Conservation (phyloP, 2,113 vertebrate genomes). For the Centropus unirufus region DNA sequence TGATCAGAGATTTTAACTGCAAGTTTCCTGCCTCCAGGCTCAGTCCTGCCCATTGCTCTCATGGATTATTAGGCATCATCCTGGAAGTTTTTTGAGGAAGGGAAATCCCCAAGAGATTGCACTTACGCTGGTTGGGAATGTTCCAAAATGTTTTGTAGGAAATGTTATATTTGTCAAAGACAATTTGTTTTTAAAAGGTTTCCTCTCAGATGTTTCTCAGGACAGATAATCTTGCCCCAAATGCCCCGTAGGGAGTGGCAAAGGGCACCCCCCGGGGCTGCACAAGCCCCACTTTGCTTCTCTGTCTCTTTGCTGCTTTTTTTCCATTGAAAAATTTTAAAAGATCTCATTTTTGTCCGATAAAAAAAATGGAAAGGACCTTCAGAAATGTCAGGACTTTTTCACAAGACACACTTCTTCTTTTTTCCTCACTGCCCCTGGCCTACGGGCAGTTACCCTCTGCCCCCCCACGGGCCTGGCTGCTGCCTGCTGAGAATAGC, state of each 20-base stretch:
- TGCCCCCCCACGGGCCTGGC: background rate
- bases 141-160: background rate
- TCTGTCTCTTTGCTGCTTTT: background rate
- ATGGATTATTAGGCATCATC: background rate
- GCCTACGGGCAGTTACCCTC: background rate
- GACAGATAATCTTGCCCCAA: background rate
- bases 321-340: background rate
- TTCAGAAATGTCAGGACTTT: conserved; percentile 37
- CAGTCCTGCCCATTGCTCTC: background rate
- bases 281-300: background rate
- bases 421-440: background rate
- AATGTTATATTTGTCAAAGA: background rate
- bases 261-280: background rate
- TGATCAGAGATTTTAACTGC: background rate
- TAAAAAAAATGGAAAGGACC: background rate
- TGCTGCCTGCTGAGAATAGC: background rate
- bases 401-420: background rate
- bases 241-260: background rate
- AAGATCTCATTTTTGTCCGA: conserved; percentile 18
- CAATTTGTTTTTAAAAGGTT: background rate
- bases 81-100: background rate
- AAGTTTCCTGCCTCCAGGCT: background rate
- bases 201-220: background rate
- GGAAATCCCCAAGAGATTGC: background rate
- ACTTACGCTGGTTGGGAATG: background rate